These are phyloP conservation scores for Gisinianus flammeolus DNA, from an alignment of 2,888 invertebrate genomes.

Conservation along the genomic window DNA sequence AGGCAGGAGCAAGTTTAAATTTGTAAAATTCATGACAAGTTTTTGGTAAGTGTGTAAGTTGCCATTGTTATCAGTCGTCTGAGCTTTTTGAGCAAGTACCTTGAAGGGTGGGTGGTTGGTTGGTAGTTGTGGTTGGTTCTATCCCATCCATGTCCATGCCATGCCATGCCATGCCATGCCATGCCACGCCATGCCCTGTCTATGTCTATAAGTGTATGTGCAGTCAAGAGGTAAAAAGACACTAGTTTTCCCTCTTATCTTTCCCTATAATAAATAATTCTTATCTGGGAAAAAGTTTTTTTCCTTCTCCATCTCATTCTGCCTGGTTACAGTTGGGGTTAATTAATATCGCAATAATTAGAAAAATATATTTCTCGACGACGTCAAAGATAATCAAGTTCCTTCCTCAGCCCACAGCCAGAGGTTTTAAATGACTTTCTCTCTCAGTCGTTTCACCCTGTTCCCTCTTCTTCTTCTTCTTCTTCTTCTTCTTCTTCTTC, in stretches of 20 bases:
- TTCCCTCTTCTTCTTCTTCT: neutral
- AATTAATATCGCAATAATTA: slow-evolving; percentile 55
- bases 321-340: slow-evolving; percentile 45
- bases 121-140: too few relatives aligned
- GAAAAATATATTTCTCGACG: slow-evolving; percentile 54
- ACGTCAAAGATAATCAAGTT: slow-evolving; percentile 50
- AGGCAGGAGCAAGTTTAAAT: slow-evolving; percentile 37
- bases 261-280: slow-evolving; percentile 43
- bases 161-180: too few relatives aligned
- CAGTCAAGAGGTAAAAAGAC: slow-evolving; percentile 5
- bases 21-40: slow-evolving; percentile 43
- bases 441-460: slow-evolving; percentile 15
- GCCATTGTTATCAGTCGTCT: slow-evolving; percentile 39
- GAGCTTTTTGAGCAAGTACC: slow-evolving; percentile 25
- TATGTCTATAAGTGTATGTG: neutral
- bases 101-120: too few relatives aligned
- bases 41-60: slow-evolving; percentile 40
- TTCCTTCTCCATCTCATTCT: slow-evolving; percentile 31
- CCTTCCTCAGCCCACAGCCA: slow-evolving; percentile 24
- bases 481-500: neutral
- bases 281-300: slow-evolving; percentile 39
- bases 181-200: too few relatives aligned
- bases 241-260: slow-evolving; percentile 35
- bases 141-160: too few relatives aligned
- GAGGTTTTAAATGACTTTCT: slow-evolving; percentile 35